A percentile compares a stretch with the other conserved stretches of the same genome.
Evolutionary conservation across 2,888 invertebrate species (phyloP).

Genomic region (Epistrophe eligans): DNA sequence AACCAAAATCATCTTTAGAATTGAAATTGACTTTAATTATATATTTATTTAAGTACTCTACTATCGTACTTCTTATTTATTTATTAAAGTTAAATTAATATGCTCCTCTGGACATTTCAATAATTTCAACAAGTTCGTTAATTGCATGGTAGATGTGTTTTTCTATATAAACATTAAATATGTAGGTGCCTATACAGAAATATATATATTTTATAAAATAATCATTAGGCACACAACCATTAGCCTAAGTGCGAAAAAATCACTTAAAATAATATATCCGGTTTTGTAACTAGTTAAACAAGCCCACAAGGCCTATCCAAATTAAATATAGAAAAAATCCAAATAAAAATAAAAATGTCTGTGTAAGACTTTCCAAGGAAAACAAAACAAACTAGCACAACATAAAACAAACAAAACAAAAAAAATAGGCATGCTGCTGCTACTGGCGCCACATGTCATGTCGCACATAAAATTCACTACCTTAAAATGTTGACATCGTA

Average conservation of each 20-base stretch:
- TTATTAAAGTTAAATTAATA: no score
- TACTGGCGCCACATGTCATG: conserved; percentile 71
- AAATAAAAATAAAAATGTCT: conserved; percentile 21
- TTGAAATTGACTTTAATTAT: no score
- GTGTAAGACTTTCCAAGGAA: conserved; percentile 37
- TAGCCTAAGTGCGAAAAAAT: conserved; percentile 23
- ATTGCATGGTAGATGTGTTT: neutral
- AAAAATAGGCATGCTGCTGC: neutral
- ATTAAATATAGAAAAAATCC: conserved; percentile 27
- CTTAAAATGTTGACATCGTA: conserved; percentile 64
- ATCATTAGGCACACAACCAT: conserved; percentile 16
- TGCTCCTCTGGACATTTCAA: conserved; percentile 9
- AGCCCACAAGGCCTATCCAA: conserved; percentile 53
- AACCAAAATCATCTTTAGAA: no score
- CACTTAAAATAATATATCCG: conserved; percentile 56
- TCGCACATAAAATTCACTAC: conserved; percentile 55
- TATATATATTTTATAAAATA: neutral
- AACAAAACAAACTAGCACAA: conserved; percentile 45
- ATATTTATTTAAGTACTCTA: no score
- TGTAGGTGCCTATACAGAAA: no score
- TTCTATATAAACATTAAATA: neutral
- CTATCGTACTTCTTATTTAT: no score
- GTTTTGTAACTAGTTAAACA: conserved; percentile 55
- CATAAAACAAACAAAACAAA: no score
- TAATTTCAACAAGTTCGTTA: neutral